Percentiles rank a stretch among this genome's conserved stretches.
Conservation (phyloP, 2,113 vertebrate species). For the Bubo bubo region DNA sequence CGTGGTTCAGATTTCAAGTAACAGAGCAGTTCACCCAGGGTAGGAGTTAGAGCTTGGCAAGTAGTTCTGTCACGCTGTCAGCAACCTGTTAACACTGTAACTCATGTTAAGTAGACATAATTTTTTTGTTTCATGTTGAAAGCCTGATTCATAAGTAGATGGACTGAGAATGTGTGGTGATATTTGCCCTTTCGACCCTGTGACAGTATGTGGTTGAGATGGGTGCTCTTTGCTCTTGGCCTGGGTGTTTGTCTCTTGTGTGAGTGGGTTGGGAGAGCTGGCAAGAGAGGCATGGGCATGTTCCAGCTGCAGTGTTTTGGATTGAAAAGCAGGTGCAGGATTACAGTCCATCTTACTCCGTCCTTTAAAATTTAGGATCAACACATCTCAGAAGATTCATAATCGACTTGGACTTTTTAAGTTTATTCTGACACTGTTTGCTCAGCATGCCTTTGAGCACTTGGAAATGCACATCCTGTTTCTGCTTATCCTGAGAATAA, state of each 20-base stretch:
- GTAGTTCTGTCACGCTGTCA: background rate
- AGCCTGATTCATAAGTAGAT: background rate
- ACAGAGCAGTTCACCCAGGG: background rate
- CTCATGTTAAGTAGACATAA: background rate
- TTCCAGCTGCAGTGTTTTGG: background rate
- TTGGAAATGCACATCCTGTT: background rate
- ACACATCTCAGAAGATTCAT: background rate
- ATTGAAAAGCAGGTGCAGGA: background rate
- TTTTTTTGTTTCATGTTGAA: background rate
- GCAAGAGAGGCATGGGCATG: background rate
- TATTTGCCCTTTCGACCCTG: background rate
- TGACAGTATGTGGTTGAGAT: background rate
- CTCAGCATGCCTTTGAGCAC: background rate
- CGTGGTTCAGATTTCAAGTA: background rate
- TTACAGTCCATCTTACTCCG: background rate
- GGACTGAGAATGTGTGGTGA: background rate
- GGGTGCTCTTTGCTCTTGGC: background rate
- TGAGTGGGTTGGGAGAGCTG: background rate
- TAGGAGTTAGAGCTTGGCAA: background rate
- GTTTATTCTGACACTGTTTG: background rate
- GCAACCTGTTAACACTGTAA: background rate
- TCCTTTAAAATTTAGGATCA: background rate
- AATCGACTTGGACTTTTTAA: background rate
- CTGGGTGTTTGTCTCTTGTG: accelerated
- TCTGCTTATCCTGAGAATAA: background rate